Evolutionary conservation across 2,888 invertebrate genomes (phyloP), one percentile per base, ranked within the genome.

Genomic region (Microplitis manilae): DNA sequence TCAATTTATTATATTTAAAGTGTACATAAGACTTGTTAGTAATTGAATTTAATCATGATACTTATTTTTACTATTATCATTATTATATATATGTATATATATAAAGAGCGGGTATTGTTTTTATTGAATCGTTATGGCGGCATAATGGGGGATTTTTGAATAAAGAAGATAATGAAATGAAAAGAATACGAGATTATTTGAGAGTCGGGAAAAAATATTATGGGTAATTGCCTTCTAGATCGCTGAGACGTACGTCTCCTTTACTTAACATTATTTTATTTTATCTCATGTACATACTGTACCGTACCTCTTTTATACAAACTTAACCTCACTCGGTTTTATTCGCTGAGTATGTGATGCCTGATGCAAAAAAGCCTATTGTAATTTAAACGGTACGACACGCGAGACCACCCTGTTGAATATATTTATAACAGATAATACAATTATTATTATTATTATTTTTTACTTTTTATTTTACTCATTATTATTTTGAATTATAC

Each of bases 61-160:
- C 20, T 17, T 41, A 41, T 68, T 68, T 41, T 40, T 68, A 68
- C 17, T 68, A 68, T 67, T 67, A 38, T 20, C 20, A 65, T 65
- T 65, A 67, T 67, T 38, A 65, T 67, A 8, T 8, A 30, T 38
- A 67, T 67, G 9, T 13, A 17, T 9, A 20, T 59, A 30, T 69
- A 69, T n/a, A 15, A 50, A 50, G 13, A 5, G 13, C 50, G 6
- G 8, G 8, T 8, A 50, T 50, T 50, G 50, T 50, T 50, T 50
- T 50, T 50, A 50, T 50, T 50, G 8, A 50, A 50, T 50, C 8
- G 13, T 30, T 50, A 50, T 13, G 50, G 8, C 8, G 13, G 13
- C 50, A 50, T 50, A 50, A 50, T 2, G 13, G 50, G 50, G 50
- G 50, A 50, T 50, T 50, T 30, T 50, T 50, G 50, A 50, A 50